Percentiles rank a stretch among this genome's conserved stretches.
Conservation (phyloP, 2,113 vertebrate genomes). For the Phaethornis superciliosus region DNA sequence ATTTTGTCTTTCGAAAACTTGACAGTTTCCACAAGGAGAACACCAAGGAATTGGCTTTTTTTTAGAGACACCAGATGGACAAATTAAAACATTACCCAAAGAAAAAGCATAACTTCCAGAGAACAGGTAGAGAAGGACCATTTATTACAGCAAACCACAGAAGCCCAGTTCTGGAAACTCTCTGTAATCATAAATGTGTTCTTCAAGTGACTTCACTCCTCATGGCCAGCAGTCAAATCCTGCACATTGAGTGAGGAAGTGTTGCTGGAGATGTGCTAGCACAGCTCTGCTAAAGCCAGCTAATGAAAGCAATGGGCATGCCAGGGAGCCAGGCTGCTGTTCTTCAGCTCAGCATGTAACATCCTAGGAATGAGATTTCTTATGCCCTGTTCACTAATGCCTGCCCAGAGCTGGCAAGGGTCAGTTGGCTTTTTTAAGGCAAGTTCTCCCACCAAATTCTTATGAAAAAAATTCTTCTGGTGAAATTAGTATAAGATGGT, state of each 20-base stretch:
- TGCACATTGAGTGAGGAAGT: fast-evolving
- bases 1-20: neutral
- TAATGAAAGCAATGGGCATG: neutral
- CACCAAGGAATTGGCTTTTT: neutral
- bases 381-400: fast-evolving
- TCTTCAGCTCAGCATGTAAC: neutral
- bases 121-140: neutral
- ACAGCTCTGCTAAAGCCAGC: neutral
- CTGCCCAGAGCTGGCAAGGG: neutral
- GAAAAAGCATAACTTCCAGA: neutral
- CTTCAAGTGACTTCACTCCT: neutral
- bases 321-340: neutral
- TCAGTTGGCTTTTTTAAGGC: neutral
- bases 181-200: fast-evolving
- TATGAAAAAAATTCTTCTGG: neutral
- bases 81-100: neutral
- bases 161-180: neutral
- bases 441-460: neutral
- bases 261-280: neutral
- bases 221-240: neutral
- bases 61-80: neutral
- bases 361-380: neutral
- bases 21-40: neutral
- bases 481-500: neutral
- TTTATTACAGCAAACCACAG: neutral